These are phyloP conservation scores for Pristionchus pacificus DNA, from an alignment of 1,140 invertebrate species.

Conservation along the genomic window DNA sequence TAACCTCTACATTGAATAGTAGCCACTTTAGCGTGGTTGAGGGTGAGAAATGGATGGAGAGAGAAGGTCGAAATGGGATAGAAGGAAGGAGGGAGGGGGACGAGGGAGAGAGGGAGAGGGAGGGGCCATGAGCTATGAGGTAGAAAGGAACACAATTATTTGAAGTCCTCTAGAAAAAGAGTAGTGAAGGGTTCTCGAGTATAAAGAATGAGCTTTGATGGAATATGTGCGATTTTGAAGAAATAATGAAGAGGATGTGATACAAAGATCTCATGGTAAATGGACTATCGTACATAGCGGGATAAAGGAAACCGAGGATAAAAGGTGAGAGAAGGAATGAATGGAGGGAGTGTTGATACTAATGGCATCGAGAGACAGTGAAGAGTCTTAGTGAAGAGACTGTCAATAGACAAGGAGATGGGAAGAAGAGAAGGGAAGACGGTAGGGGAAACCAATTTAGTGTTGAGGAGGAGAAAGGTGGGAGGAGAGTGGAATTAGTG, in stretches of 20 bases:
- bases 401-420: not conserved
- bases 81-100: not conserved
- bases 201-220: too few relatives aligned
- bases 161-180: too few relatives aligned
- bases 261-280: too few relatives aligned
- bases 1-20: too few relatives aligned
- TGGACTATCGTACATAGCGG: too few relatives aligned
- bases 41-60: not conserved
- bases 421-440: slow-evolving; percentile 1
- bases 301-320: not conserved
- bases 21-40: too few relatives aligned
- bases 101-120: not conserved
- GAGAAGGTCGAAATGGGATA: not conserved
- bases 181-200: too few relatives aligned
- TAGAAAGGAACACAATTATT: too few relatives aligned
- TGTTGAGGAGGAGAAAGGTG: not conserved
- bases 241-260: too few relatives aligned
- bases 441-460: not conserved
- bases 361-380: not conserved
- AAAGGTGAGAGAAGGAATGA: not conserved
- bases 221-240: too few relatives aligned
- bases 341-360: not conserved
- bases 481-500: not conserved
- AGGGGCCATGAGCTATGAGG: too few relatives aligned
- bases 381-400: not conserved